Percentiles rank a stretch among this genome's conserved stretches.
Conservation (phyloP, 2,113 vertebrate species). For the Tragulus kanchil region DNA sequence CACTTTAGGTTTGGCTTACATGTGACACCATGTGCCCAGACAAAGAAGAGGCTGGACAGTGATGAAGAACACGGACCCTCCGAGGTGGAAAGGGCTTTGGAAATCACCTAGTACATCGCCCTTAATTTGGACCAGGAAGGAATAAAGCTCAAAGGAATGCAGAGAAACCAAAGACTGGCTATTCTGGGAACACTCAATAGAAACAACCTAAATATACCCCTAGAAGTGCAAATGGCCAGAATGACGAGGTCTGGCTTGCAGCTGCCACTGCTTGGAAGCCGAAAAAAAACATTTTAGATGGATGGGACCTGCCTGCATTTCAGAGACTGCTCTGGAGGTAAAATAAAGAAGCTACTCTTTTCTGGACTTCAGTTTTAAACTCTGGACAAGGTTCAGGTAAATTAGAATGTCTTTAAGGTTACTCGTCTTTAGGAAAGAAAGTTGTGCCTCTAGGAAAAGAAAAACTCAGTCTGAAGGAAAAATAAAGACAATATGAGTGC, state of each 20-base stretch:
- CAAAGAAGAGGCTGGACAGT: background rate
- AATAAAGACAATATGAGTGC: background rate
- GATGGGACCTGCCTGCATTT: background rate
- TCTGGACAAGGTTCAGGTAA: slow-evolving; percentile 5
- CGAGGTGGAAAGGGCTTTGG: background rate
- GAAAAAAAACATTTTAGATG: background rate
- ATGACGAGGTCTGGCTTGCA: background rate
- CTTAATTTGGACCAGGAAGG: slow-evolving; percentile 52
- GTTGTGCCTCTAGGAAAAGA: background rate
- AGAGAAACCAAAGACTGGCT: slow-evolving; percentile 67
- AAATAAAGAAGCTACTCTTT: background rate
- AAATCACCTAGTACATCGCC: slow-evolving; percentile 8
- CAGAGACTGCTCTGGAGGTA: background rate
- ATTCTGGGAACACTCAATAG: slow-evolving; percentile 62
- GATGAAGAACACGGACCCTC: background rate
- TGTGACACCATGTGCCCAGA: background rate
- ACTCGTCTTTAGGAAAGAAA: slow-evolving; percentile 36
- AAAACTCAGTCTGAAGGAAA: background rate
- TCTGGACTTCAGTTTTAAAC: background rate
- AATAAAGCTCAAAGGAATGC: slow-evolving; percentile 47
- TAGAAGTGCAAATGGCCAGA: background rate
- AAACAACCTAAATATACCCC: slow-evolving; percentile 68
- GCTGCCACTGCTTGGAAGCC: background rate
- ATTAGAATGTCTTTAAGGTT: background rate
- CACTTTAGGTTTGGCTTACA: background rate